Percentiles rank a stretch among this genome's conserved stretches.
phyloP scores from a whole-genome alignment of 2,113 vertebrate species.

The Halichoerus grypus region DNA sequence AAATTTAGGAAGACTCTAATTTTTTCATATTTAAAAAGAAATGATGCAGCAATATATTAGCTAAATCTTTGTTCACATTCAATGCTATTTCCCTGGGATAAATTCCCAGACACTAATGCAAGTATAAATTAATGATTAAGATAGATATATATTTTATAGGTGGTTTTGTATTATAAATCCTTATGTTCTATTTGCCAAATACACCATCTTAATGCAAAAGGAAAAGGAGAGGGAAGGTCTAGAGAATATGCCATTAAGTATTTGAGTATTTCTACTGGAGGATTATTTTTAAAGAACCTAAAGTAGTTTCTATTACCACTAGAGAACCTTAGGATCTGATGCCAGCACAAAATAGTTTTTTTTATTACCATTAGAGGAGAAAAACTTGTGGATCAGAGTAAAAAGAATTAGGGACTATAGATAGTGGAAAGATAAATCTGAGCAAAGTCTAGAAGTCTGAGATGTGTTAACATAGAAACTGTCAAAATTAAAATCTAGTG shows the following conservation, averaged over 20 bases:
- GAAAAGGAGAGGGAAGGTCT: neutral
- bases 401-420: neutral
- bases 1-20: neutral
- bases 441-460: neutral
- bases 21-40: neutral
- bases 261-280: neutral
- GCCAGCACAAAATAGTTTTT: neutral
- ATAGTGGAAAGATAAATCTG: neutral
- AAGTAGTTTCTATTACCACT: neutral
- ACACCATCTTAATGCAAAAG: neutral
- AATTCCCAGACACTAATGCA: neutral
- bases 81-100: neutral
- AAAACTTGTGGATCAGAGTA: neutral
- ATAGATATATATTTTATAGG: neutral
- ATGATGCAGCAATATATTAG: neutral
- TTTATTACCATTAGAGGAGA: neutral
- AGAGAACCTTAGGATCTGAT: neutral
- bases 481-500: neutral
- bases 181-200: neutral
- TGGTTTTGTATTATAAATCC: neutral
- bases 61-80: conserved; percentile 20
- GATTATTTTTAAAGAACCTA: neutral
- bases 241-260: neutral
- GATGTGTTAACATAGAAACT: neutral
- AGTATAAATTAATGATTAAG: neutral